Percentiles rank a stretch among this genome's conserved stretches.
phyloP scores from a whole-genome alignment of 2,797 vertebrate species.

The Neostethus bicornis region DNA sequence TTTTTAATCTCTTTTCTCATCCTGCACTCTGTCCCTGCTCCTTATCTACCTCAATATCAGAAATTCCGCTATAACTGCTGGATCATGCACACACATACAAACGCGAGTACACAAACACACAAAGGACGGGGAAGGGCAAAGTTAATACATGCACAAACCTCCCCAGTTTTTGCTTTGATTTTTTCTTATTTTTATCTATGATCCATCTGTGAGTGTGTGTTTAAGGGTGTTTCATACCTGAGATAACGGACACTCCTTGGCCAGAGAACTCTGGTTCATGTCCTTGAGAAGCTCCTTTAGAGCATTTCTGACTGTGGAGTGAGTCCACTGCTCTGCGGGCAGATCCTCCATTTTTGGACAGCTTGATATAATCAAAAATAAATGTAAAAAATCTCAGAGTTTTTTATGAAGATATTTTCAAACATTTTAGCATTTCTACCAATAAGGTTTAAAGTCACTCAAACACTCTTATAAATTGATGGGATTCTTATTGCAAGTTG shows the following conservation, averaged over 20 bases:
- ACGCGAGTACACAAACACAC: conserved; percentile 20
- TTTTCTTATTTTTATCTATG: background rate
- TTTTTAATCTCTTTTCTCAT: conserved; percentile 50
- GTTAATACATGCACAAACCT: conserved; percentile 15
- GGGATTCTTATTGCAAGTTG: too few species aligned
- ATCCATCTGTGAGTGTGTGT: conserved; percentile 1
- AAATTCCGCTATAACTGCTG: conserved; percentile 54
- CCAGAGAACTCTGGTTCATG: conserved; percentile 97
- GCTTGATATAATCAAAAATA: conserved; percentile 64
- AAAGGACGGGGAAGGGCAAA: conserved; percentile 35
- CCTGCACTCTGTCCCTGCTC: conserved; percentile 36
- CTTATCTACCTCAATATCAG: conserved; percentile 65
- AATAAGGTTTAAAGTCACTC: conserved; percentile 1
- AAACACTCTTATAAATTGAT: too few species aligned
- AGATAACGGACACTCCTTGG: conserved; percentile 96
- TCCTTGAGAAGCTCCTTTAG: conserved; percentile 96
- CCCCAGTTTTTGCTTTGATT: background rate
- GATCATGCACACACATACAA: conserved; percentile 33
- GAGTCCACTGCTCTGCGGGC: conserved; percentile 95
- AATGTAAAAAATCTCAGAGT: background rate
- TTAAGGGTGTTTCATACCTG: conserved; percentile 57
- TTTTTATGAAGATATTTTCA: conserved; percentile 11
- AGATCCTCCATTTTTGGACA: conserved; percentile 95
- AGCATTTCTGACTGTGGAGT: conserved; percentile 94
- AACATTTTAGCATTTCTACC: background rate